Percentiles rank a stretch among this genome's conserved stretches.
Conservation (phyloP, 1,140 invertebrate genomes). For the Polyergus mexicanus region DNA sequence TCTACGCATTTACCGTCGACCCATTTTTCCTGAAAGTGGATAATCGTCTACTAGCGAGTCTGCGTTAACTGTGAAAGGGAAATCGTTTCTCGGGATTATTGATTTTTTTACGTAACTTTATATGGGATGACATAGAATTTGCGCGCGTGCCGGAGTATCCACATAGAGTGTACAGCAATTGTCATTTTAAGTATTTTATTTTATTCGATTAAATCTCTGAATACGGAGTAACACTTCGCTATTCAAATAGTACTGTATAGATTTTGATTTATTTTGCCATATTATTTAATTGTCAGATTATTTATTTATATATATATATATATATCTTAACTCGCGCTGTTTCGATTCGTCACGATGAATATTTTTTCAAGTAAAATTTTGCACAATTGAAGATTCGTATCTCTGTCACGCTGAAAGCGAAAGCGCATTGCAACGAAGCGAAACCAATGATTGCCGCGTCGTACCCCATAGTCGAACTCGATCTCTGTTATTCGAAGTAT, state of each 20-base stretch:
- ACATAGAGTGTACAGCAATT: too few relatives aligned
- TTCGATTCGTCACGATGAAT: background rate
- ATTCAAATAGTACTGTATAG: too few relatives aligned
- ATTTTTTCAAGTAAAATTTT: constrained; percentile 20
- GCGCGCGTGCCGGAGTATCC: too few relatives aligned
- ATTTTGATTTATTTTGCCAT: background rate
- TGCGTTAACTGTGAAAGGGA: background rate
- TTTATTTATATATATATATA: background rate
- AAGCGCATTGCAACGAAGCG: constrained; percentile 26
- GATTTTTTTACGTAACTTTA: background rate
- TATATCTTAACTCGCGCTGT: background rate
- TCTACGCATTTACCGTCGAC: constrained; percentile 20
- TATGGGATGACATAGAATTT: background rate
- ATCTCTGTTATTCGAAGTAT: background rate
- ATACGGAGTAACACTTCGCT: too few relatives aligned
- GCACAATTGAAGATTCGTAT: constrained; percentile 18
- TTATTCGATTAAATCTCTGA: background rate
- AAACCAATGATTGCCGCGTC: constrained; percentile 9
- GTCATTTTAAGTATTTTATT: background rate
- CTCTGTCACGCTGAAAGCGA: constrained; percentile 31
- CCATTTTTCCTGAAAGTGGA: background rate
- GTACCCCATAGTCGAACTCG: background rate
- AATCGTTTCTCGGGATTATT: background rate
- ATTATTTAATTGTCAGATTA: background rate
- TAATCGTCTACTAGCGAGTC: background rate